phyloP scores from a whole-genome alignment of 2,797 vertebrate species.

The Percopsis omiscomaycus region DNA sequence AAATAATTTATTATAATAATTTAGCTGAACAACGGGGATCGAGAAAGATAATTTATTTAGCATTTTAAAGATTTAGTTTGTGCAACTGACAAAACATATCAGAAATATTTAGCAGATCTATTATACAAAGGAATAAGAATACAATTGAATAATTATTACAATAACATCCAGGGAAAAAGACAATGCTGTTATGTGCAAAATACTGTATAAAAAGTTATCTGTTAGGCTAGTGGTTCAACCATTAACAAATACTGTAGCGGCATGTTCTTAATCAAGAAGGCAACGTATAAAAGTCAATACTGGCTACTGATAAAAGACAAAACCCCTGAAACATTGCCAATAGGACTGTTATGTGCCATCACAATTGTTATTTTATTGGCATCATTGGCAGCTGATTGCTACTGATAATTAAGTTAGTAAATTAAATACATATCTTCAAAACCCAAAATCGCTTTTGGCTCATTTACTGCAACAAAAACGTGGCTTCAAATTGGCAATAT shows the following conservation, averaged over 20 bases:
- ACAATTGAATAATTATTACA: constrained; percentile 27
- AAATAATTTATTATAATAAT: background rate
- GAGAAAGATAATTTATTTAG: constrained; percentile 48
- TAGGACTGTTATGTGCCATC: constrained; percentile 2
- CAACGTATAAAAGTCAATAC: constrained; percentile 1
- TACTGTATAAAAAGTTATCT: constrained; percentile 46
- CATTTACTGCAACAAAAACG: background rate
- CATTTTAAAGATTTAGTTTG: constrained; percentile 19
- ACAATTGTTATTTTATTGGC: constrained; percentile 25
- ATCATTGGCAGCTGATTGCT: constrained; percentile 18
- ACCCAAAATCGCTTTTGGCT: background rate
- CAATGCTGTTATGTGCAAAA: constrained; percentile 20
- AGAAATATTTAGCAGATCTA: constrained; percentile 25
- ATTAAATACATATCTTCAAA: constrained; percentile 22
- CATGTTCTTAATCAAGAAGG: constrained; percentile 17
- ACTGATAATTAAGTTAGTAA: constrained; percentile 11
- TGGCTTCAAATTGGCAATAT: constrained; percentile 11
- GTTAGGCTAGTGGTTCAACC: constrained; percentile 22
- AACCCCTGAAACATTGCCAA: background rate
- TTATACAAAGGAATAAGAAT: constrained; percentile 47
- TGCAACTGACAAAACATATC: constrained; percentile 48
- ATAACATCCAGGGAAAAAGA: constrained; percentile 22
- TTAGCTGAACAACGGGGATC: background rate
- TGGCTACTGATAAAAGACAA: constrained; percentile 14
- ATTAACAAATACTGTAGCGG: constrained; percentile 36